Base-by-base conservation (phyloP, 2,113 vertebrate genomes). In the Ammodramus savannarum region DNA sequence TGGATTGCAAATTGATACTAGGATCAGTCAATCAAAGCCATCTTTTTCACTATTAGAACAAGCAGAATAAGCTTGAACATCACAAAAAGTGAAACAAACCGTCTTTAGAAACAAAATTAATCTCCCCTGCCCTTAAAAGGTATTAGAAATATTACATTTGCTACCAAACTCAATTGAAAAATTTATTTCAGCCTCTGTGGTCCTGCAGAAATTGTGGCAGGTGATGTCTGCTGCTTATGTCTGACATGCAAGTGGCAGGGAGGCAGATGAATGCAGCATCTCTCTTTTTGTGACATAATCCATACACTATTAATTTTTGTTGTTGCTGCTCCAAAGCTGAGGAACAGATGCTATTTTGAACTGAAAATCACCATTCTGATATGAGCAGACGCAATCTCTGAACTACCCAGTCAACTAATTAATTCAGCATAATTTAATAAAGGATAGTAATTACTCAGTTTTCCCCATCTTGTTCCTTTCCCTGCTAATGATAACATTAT, bases 351-450 rank as follows among this genome's bases (percentile, higher is more conserved):
- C 84, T 25, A 4, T 76, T 93, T 92, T 84, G 87, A 95, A 95
- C 90, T 58, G 72, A 95, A 92, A 96, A 93, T 78, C 85, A 93
- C 81, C 22, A 23, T 95, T 96, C 52, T 5, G 14, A 86, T 90
- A 84, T 55, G 85, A 96, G 66, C 87, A 96, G 83, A 94, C 6
- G 0, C 65, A 92, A 61, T 88, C 94, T 73, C 84, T 93, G 85
- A 92, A 82, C 88, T 91, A 96, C 39, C 65, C 46, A 91, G 68
- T 91, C 72, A 92, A 77, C 78, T 95, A 97, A 96, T 97, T 96
- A 96, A 95, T 97, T 90, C 91, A 90, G 95, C 85, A 94, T 97
- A 95, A 96, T 97, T 96, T 92, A 96, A 96, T 95, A 96, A 97
- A 94, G 87, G 39, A 92, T 92, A 72, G 48, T 85, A 96, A 95